Percentiles rank a stretch among this genome's conserved stretches.
These are phyloP conservation scores for Argynnis bischoffii DNA, from an alignment of 2,888 invertebrate species.

Conservation along the genomic window DNA sequence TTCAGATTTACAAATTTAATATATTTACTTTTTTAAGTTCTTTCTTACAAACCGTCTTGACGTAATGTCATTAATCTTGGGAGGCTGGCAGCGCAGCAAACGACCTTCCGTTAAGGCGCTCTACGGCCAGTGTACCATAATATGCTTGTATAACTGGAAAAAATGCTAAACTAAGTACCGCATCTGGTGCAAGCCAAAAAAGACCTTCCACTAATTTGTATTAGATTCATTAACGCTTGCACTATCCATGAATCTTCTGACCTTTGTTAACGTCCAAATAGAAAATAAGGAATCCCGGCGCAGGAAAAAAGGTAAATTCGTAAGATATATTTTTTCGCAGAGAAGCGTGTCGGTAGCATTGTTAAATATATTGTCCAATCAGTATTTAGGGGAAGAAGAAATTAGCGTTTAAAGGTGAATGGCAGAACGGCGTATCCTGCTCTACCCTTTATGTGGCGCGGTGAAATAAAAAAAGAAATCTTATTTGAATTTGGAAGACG, in stretches of 20 bases:
- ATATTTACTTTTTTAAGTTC: conserved; percentile 61
- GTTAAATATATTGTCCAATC: conserved; percentile 82
- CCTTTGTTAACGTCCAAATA: conserved; percentile 65
- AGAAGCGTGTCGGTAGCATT: conserved; percentile 76
- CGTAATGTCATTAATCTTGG: conserved; percentile 79
- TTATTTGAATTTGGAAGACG: conserved; percentile 80
- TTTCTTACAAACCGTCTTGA: conserved; percentile 74
- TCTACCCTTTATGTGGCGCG: conserved; percentile 75
- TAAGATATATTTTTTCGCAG: conserved; percentile 76
- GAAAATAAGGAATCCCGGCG: conserved; percentile 71
- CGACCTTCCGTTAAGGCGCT: conserved; percentile 79
- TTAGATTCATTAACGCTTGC: conserved; percentile 71
- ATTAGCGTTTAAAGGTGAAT: conserved; percentile 74
- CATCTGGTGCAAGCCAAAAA: conserved; percentile 63
- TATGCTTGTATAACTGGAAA: conserved; percentile 65
- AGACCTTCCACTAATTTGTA: conserved; percentile 72
- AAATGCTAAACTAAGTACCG: conserved; percentile 65
- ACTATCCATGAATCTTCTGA: conserved; percentile 52
- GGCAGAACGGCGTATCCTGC: conserved; percentile 63
- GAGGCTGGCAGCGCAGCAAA: conserved; percentile 78
- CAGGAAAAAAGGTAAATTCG: conserved; percentile 66
- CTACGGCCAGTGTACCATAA: conserved; percentile 73
- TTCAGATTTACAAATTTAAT: neutral
- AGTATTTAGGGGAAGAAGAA: conserved; percentile 72
- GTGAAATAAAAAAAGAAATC: conserved; percentile 75